Evolutionary conservation across 1,140 invertebrate species (phyloP), one percentile per base, ranked within the genome.

Genomic region (Papilio helenus): DNA sequence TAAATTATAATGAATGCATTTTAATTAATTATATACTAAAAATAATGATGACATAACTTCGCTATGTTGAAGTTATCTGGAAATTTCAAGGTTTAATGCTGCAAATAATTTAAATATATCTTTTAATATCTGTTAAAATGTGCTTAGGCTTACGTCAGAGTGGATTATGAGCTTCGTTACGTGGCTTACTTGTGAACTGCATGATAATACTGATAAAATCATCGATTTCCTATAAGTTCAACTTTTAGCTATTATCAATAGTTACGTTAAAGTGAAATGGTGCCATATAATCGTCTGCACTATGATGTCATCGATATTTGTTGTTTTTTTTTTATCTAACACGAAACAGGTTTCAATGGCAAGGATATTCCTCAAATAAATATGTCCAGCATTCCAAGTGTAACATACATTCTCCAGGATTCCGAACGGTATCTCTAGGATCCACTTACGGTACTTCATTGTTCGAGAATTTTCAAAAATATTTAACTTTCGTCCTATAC

Each of bases 401-500:
- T 55, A n/a, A n/a, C 49, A 18, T 51, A 26, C 12, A 7, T 23
- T 14, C 20, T 26, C 23, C n/a, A 61, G 58, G 58, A 23, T 61
- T 26, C 23, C 8, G 3, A 14, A 23, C 10, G 23, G 20, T 14
- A 61, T 16, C 58, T 26, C 20, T 2, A 61, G n/a, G 12, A 61
- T 10, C 55, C 20, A 26, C 23, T 29, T 61, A 26, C n/a, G 14
- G 20, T 26, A 16, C 12, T 61, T 29, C 5, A 61, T 61, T 26
- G 23, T 26, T 61, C 29, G 29, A 26, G 2, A 61, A 61, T 61
- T 61, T 20, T 26, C 23, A 61, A 61, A 61, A 26, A 61, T 16
- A 61, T 61, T 61, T 61, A 9, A 14, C 23, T 14, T 61, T 23
- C 58, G 58, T 61, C 58, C 58, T 61, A 61, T 61, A 61, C 58